These are phyloP conservation scores for Sparidentex hasta DNA, from an alignment of 2,797 vertebrate species.

Conservation along the genomic window DNA sequence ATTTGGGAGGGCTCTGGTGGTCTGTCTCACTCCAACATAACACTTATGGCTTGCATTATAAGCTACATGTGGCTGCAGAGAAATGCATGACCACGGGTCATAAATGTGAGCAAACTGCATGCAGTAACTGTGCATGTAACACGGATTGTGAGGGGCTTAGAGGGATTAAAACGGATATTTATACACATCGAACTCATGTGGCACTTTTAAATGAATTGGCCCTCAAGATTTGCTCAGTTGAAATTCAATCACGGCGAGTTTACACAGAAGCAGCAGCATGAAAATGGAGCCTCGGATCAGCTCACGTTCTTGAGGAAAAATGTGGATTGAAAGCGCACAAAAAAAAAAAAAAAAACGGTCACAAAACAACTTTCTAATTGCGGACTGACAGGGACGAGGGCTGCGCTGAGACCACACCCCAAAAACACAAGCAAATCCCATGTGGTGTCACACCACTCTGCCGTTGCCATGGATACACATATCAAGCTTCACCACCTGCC, in stretches of 20 bases:
- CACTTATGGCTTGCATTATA: slow-evolving; percentile 71
- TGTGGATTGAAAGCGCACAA: not conserved
- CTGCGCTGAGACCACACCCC: slow-evolving; percentile 63
- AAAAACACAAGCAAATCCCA: slow-evolving; percentile 71
- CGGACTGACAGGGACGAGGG: slow-evolving; percentile 22
- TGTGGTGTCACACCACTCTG: slow-evolving; percentile 74
- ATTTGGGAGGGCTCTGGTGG: slow-evolving; percentile 69
- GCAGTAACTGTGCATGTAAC: slow-evolving; percentile 31
- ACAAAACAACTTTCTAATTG: slow-evolving; percentile 47
- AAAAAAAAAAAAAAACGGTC: not conserved
- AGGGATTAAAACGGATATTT: slow-evolving; percentile 34
- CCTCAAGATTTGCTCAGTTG: not conserved
- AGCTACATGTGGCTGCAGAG: slow-evolving; percentile 63
- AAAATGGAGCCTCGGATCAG: not conserved
- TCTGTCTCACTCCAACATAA: slow-evolving; percentile 67
- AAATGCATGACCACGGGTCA: slow-evolving; percentile 46
- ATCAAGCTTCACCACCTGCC: slow-evolving; percentile 85
- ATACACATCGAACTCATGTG: not conserved
- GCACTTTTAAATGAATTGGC: not conserved
- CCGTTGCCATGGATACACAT: slow-evolving; percentile 81
- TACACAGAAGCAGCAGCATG: not conserved
- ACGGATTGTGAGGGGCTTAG: slow-evolving; percentile 35
- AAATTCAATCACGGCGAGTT: slow-evolving; percentile 1
- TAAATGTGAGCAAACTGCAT: slow-evolving; percentile 52
- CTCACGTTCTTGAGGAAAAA: not conserved